Base-by-base conservation (phyloP, 2,888 invertebrate species). In the Pseudanteris insignis region DNA sequence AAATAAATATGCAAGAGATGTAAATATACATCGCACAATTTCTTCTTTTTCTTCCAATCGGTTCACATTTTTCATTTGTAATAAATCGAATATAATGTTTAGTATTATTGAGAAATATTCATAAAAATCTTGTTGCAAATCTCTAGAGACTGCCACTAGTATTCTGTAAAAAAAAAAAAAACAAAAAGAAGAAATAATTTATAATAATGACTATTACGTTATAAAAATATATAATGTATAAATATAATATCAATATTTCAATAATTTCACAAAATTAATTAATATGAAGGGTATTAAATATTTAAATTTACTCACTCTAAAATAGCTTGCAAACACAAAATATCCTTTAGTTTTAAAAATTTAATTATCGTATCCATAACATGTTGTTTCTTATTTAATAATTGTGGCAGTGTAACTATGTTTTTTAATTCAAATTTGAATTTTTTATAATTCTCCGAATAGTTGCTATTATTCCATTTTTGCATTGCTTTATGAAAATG, bases 391-490 rank as follows among this genome's bases (percentile, higher is more conserved):
- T 87, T 86, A 69, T 91, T 88, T 21, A 97, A 77, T 30, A 97
- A 80, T 77, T 96, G 95, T 0, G 93, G 89, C 50, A 96, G 84
- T 1, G 91, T 94, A 1, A 93, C 84, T 63, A 92, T 86, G 28
- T 86, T 84, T 58, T 86, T 85, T 2, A 94, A 86, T 74, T 91
- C 89, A 65, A 86, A 88, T 62, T 88, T 86, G 70, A 96, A 92
- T 43, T 85, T 84, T 34, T 87, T 86, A 78, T 89, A 96, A 73
- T 90, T 89, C 68, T 92, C 88, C 0, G 94, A 91, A 62, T 93
- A 84, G 81, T 96, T 96, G 12, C 96, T 84, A 1, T 89, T 90
- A 72, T 87, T 87, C 95, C 96, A 97, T 84, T 96, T 96, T 63
- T 88, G 86, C 12, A 96, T 78, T 0, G 92, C 86, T 77, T 92